These are phyloP conservation scores for Poecilia velifera DNA, from an alignment of 2,797 vertebrate species.

Conservation along the genomic window DNA sequence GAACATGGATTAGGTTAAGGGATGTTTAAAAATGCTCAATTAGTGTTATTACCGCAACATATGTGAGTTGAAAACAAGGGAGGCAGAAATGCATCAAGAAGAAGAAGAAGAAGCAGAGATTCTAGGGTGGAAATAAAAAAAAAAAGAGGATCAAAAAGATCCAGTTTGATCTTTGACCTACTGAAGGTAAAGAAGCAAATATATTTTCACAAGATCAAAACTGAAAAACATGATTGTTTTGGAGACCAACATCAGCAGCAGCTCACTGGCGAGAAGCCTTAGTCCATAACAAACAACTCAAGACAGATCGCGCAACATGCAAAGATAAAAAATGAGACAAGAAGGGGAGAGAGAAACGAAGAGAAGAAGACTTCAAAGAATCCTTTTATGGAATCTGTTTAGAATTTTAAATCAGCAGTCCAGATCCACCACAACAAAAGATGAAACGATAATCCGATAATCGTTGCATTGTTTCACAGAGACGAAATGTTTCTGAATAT, in stretches of 20 bases:
- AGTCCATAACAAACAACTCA: constrained; percentile 35
- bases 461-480: constrained; percentile 69
- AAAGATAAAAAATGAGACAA: constrained; percentile 19
- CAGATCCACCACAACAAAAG: constrained; percentile 77
- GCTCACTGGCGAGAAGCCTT: constrained; percentile 38
- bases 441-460: constrained; percentile 78
- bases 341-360: constrained; percentile 31
- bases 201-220: constrained; percentile 13
- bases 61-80: constrained; percentile 47
- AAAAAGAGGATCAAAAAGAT: not conserved
- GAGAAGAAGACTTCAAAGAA: constrained; percentile 67
- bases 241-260: constrained; percentile 45
- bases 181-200: constrained; percentile 2
- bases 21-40: constrained; percentile 74
- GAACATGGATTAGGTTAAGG: constrained; percentile 68
- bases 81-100: constrained; percentile 30
- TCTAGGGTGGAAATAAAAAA: not conserved
- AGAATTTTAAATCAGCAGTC: constrained; percentile 68
- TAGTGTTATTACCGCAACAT: constrained; percentile 65
- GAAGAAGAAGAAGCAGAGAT: not conserved
- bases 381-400: constrained; percentile 76
- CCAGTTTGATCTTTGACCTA: constrained; percentile 35
- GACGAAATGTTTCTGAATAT: constrained; percentile 69
- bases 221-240: not conserved
- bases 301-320: constrained; percentile 21